Base-by-base conservation (phyloP, 2,888 invertebrate species). In the Theristus sp. region DNA sequence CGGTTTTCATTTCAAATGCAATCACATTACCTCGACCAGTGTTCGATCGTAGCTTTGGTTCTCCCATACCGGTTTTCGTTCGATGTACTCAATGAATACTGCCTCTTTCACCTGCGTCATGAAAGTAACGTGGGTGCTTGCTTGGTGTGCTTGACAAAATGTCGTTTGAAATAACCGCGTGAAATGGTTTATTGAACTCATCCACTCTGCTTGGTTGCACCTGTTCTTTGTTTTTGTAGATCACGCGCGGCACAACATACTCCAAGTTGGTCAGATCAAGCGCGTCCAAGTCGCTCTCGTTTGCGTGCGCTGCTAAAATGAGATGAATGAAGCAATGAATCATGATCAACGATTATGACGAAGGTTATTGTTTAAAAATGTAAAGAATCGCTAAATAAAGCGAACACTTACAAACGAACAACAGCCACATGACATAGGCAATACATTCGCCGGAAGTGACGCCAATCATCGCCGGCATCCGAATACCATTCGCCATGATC, bases 361-460 rank as follows among this genome's bases (percentile, higher is more conserved):
- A n/a, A n/a, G n/a, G n/a, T n/a, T n/a, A n/a, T n/a, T n/a, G n/a
- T n/a, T n/a, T n/a, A n/a, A n/a, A n/a, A n/a, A n/a, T n/a, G n/a
- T n/a, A n/a, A n/a, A n/a, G n/a, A n/a, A n/a, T n/a, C n/a, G n/a
- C n/a, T n/a, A 6, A 25, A 25, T 52, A 24, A 17, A 22, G 3
- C 27, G 22, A 38, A 22, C 26, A 56, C 24, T 20, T 22, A 56
- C 60, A 57, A 17, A 59, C 20, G 26, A 56, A 62, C 24, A 54
- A 31, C n/a, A 64, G 56, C 56, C 62, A 63, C 28, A 62, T 59
- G 27, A 63, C 54, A 30, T 63, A 62, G 17, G 58, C 59, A 22
- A 59, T 31, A 53, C 63, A 62, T 52, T 64, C 64, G 24, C 57
- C 64, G 24, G 62, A 30, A 13, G 62, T 64, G 22, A 58, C 61